Percentiles rank a stretch among this genome's conserved stretches.
Conservation (phyloP, 2,113 vertebrate species). For the human (Homo sapiens) region DNA sequence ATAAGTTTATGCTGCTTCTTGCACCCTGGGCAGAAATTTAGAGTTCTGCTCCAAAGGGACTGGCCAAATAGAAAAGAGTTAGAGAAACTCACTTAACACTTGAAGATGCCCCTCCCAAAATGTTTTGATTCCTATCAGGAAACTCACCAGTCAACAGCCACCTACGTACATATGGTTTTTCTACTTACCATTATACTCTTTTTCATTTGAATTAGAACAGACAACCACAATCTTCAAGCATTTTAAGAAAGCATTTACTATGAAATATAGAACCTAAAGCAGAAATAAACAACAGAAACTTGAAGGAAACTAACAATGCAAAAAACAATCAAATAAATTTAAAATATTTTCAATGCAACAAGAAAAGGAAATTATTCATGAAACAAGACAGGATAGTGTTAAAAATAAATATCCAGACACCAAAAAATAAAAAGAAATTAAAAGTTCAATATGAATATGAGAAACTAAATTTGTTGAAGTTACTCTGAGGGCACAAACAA, state of each 20-base stretch:
- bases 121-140: background rate
- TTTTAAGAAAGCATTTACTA: background rate
- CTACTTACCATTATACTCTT: background rate
- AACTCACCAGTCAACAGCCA: background rate
- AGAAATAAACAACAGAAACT: background rate
- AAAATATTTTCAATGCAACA: background rate
- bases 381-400: background rate
- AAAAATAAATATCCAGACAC: background rate
- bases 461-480: background rate
- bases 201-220: background rate
- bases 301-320: background rate
- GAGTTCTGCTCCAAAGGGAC: background rate
- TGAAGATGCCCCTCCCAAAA: background rate
- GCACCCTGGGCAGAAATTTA: too few species aligned
- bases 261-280: background rate
- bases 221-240: background rate
- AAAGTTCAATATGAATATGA: background rate
- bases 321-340: background rate
- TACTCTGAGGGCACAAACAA: background rate
- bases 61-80: background rate
- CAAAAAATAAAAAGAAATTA: background rate
- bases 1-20: background rate
- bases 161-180: background rate
- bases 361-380: background rate
- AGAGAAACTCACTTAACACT: background rate